These are phyloP conservation scores for Apolygus lucorum DNA, from an alignment of 1,140 invertebrate species.

Conservation along the genomic window DNA sequence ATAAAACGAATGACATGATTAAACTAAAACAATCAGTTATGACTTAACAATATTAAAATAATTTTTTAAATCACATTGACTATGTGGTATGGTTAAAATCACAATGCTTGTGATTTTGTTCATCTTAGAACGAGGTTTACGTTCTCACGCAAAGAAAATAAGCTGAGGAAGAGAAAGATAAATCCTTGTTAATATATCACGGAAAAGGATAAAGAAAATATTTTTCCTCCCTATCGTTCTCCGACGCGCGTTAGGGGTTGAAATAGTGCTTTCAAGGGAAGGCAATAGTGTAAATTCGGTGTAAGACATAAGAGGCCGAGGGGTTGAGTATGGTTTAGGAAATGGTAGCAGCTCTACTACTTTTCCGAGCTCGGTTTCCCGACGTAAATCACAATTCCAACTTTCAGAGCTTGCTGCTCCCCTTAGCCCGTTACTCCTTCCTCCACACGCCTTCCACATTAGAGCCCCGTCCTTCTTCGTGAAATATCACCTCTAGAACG, in stretches of 20 bases:
- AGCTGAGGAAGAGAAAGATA: background rate
- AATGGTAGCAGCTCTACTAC: background rate
- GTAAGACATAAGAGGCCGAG: background rate
- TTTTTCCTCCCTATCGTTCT: background rate
- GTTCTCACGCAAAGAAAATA: no score
- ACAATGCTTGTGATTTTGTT: no score
- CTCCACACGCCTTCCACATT: background rate
- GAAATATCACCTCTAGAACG: background rate
- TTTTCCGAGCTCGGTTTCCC: background rate
- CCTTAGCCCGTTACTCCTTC: background rate
- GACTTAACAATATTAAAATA: no score
- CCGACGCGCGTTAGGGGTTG: background rate
- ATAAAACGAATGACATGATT: no score
- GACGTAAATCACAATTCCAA: background rate
- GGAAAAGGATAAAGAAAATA: background rate
- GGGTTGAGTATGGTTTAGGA: background rate
- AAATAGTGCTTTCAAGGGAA: background rate
- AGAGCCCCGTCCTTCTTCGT: background rate
- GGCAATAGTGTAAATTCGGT: background rate
- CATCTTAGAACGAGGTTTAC: no score
- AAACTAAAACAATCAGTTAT: no score
- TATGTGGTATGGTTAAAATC: no score
- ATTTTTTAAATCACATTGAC: no score
- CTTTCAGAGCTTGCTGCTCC: background rate
- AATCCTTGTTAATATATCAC: background rate